phyloP scores from a whole-genome alignment of 2,797 vertebrate species.

The Rousettus madagascariensis region DNA sequence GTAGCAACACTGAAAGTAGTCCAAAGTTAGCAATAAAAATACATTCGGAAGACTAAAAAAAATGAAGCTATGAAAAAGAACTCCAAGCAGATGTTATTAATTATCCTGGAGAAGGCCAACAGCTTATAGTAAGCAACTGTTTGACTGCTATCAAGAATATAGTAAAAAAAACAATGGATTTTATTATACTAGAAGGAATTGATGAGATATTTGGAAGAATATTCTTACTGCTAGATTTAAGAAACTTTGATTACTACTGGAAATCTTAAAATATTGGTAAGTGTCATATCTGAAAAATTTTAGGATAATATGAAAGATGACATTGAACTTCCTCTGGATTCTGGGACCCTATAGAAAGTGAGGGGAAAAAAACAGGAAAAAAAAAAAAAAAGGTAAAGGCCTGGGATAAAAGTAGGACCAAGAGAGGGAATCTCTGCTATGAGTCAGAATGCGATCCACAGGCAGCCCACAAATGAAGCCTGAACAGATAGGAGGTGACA shows the following conservation, averaged over 20 bases:
- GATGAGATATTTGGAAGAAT: neutral
- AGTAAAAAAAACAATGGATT: neutral
- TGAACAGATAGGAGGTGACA: constrained; percentile 36
- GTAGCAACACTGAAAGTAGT: neutral
- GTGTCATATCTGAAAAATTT: neutral
- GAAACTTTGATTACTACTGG: neutral
- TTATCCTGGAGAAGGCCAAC: neutral
- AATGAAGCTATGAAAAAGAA: neutral
- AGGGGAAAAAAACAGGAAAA: neutral
- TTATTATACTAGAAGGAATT: neutral
- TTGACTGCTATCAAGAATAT: neutral
- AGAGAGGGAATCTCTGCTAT: neutral
- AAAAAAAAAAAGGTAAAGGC: neutral
- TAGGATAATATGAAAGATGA: neutral
- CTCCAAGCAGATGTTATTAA: neutral
- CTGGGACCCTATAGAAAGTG: neutral
- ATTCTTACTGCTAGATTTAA: neutral
- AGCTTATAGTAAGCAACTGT: neutral
- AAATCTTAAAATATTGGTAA: neutral
- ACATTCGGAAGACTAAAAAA: neutral
- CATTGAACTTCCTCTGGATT: neutral
- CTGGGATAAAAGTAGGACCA: neutral
- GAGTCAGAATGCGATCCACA: constrained; percentile 1
- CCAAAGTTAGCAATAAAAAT: neutral
- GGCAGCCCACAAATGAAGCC: neutral